Percentiles rank a stretch among this genome's conserved stretches.
Evolutionary conservation across 92 coral and sea anemone species (phyloP).

Genomic region (Zoanthus sociatus): DNA sequence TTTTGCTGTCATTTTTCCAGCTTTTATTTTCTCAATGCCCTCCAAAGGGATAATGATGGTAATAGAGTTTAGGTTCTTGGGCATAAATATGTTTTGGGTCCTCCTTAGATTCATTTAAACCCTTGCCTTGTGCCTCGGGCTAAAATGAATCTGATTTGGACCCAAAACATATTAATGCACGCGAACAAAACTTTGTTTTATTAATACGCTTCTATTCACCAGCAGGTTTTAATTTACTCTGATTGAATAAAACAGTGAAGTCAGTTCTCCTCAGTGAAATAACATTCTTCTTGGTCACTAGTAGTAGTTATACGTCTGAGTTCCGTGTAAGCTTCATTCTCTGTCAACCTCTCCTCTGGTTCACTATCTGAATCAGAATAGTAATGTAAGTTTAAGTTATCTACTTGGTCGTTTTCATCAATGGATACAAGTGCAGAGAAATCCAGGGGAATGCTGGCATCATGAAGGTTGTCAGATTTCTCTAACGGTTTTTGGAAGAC

Average conservation of each 20-base stretch:
- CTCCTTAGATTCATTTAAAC: too few species aligned
- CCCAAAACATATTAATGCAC: too few species aligned
- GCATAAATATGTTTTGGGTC: background rate
- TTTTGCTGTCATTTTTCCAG: constrained; percentile 17
- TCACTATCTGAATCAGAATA: background rate
- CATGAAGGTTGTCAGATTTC: too few species aligned
- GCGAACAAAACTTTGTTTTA: background rate
- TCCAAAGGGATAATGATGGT: constrained; percentile 11
- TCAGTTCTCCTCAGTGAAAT: background rate
- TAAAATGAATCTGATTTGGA: background rate
- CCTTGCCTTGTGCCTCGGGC: too few species aligned
- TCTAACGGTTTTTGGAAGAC: too few species aligned
- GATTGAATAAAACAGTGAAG: constrained; percentile 1
- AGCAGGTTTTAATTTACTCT: constrained; percentile 6
- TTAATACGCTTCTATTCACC: background rate
- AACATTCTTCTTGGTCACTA: too few species aligned
- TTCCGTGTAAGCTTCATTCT: background rate
- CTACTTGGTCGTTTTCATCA: too few species aligned
- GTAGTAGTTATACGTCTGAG: too few species aligned
- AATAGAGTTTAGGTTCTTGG: constrained; percentile 1
- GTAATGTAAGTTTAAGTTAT: background rate
- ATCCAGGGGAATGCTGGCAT: too few species aligned
- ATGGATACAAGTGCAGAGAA: too few species aligned
- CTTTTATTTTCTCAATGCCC: background rate
- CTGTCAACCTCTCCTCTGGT: background rate